phyloP scores from a whole-genome alignment of 1,140 invertebrate genomes.

The Lasioglossum baleicum region DNA sequence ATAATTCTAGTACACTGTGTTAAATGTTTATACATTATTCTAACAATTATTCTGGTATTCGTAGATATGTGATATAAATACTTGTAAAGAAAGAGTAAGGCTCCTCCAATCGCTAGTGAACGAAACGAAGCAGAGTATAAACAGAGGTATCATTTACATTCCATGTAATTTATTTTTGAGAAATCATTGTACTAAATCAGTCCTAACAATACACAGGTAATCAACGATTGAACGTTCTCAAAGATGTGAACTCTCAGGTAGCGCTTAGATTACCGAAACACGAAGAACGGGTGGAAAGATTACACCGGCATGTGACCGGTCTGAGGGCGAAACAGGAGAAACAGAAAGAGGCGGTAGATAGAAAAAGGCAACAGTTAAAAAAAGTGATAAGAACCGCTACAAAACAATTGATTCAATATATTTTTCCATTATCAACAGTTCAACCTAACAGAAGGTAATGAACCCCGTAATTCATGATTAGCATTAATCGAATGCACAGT shows the following conservation, averaged over 20 bases:
- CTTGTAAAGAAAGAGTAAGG: slow-evolving; percentile 83
- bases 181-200: slow-evolving; percentile 21
- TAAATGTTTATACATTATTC: neutral
- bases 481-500: neutral
- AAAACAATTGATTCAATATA: slow-evolving; percentile 86
- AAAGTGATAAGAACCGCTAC: slow-evolving; percentile 83
- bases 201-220: slow-evolving; percentile 68
- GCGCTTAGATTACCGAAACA: slow-evolving; percentile 82
- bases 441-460: slow-evolving; percentile 79
- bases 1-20: slow-evolving; percentile 7
- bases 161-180: slow-evolving; percentile 20
- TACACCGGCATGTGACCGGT: slow-evolving; percentile 81
- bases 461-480: neutral
- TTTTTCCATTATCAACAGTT: slow-evolving; percentile 87
- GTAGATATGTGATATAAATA: slow-evolving; percentile 83
- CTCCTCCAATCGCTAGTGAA: slow-evolving; percentile 83
- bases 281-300: slow-evolving; percentile 83
- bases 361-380: slow-evolving; percentile 82
- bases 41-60: slow-evolving; percentile 49
- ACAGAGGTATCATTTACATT: slow-evolving; percentile 73
- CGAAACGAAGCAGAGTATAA: slow-evolving; percentile 83
- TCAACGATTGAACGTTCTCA: slow-evolving; percentile 80
- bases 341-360: slow-evolving; percentile 79
- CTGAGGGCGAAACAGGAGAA: slow-evolving; percentile 80
- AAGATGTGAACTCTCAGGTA: slow-evolving; percentile 82